A percentile compares a stretch with the other conserved stretches of the same genome.
These are phyloP conservation scores for Tachina grossa DNA, from an alignment of 2,888 invertebrate species.

Conservation along the genomic window DNA sequence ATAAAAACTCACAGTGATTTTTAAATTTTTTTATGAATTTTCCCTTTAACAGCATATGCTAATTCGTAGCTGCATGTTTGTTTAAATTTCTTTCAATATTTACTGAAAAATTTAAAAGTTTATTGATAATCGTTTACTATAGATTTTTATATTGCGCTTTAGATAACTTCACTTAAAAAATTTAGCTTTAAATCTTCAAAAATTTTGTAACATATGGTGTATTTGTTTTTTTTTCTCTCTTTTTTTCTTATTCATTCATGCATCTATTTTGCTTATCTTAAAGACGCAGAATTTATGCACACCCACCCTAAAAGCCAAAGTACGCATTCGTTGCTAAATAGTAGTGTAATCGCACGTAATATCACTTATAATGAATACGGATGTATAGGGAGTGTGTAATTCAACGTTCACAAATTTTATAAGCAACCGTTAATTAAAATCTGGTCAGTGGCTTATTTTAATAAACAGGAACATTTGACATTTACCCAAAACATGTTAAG, in stretches of 20 bases:
- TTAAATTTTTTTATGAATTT: no score
- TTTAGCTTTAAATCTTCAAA: not conserved
- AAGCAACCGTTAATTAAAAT: conserved; percentile 3
- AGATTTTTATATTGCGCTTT: not conserved
- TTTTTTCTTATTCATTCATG: not conserved
- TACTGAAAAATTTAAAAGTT: no score
- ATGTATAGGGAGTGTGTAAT: conserved; percentile 12
- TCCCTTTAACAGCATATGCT: no score
- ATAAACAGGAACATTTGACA: not conserved
- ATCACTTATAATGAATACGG: not conserved
- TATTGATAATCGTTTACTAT: not conserved
- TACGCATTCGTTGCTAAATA: not conserved
- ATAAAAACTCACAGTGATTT: no score
- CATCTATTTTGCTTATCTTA: not conserved
- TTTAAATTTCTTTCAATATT: no score
- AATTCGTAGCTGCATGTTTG: no score
- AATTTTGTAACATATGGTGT: not conserved
- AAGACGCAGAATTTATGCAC: conserved; percentile 2
- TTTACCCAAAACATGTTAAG: not conserved
- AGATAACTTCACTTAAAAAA: not conserved
- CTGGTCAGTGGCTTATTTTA: not conserved
- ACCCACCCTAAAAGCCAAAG: conserved; percentile 23
- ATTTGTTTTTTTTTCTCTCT: not conserved
- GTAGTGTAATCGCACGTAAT: not conserved
- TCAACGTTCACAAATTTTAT: conserved; percentile 2